A percentile compares a stretch with the other conserved stretches of the same genome.
phyloP scores from a whole-genome alignment of 2,113 vertebrate genomes.

The Semnornis frantzii region DNA sequence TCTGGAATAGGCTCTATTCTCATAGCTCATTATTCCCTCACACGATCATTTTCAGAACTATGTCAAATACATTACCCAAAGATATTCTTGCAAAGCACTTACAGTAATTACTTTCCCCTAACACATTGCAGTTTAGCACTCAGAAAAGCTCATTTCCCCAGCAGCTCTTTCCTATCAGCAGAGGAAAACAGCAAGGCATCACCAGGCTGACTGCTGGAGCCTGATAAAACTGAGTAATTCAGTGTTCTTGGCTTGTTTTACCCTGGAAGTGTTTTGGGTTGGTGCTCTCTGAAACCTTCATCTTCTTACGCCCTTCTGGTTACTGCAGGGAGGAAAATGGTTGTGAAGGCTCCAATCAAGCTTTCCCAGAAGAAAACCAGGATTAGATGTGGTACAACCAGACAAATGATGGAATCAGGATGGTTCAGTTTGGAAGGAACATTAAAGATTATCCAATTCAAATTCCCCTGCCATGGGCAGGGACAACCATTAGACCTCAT shows the following conservation, averaged over 20 bases:
- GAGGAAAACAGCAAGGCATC: not conserved
- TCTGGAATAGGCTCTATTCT: conserved; percentile 5
- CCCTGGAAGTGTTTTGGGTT: not conserved
- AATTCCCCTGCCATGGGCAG: no score
- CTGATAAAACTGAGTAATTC: conserved; percentile 1
- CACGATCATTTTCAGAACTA: conserved; percentile 18
- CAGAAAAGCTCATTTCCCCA: conserved; percentile 9
- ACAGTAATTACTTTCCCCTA: conserved; percentile 55
- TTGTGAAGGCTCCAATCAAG: not conserved
- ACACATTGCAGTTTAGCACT: not conserved
- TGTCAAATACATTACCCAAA: conserved; percentile 24
- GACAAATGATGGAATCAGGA: not conserved
- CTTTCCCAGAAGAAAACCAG: not conserved
- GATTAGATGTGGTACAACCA: not conserved
- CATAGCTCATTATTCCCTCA: conserved; percentile 35
- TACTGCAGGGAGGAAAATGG: not conserved
- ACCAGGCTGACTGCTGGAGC: not conserved
- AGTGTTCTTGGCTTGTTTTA: not conserved
- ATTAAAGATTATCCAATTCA: no score
- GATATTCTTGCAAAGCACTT: conserved; percentile 45
- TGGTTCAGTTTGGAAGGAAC: no score
- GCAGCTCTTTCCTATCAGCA: not conserved
- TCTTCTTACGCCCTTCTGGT: not conserved
- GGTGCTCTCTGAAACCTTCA: not conserved
- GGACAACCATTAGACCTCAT: no score